Base-by-base conservation (phyloP, 2,888 invertebrate genomes). In the Athetis lepigone region DNA sequence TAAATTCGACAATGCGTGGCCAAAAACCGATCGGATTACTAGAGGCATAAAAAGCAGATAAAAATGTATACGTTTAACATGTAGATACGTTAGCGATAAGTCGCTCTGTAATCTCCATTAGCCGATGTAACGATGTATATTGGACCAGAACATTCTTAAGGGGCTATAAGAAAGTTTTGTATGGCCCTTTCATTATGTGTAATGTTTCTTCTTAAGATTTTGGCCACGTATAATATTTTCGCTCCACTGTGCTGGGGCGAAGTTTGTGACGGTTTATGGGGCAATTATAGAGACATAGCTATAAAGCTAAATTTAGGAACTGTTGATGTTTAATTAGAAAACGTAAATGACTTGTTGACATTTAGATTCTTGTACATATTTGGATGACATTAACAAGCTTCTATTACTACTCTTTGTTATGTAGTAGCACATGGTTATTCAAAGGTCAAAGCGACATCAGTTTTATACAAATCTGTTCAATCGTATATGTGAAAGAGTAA, bases 121-220 rank as follows among this genome's bases (percentile, higher is more conserved):
- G 71, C 46, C 61, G 62, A 62, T 56, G 67, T 83, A 79, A 81
- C 76, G 77, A 62, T 62, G 52, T 69, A 68, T 57, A 73, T 71
- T 76, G 73, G 67, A 51, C 70, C 73, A 51, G 63, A 64, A 64
- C 66, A 77, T 60, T 64, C 74, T 78, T 69, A 80, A 83, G 78
- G 76, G 77, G 81, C 75, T 69, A 76, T 72, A 73, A 68, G 68
- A 85, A 77, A 85, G 67, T 84, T 83, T 83, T 77, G 73, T 80
- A 84, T 83, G 63, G 80, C 71, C 72, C 65, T 83, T 84, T 79
- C 79, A 85, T 81, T 83, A 84, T 81, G 77, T 80, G 77, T 82
- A 79, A 84, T 85, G 81, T 84, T 83, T 81, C 78, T 72, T 75
- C 40, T 63, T 75, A 70, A 72, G 55, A 75, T 72, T 84, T 83